These are phyloP conservation scores for Altica lythri DNA, from an alignment of 2,888 invertebrate species.

Conservation along the genomic window DNA sequence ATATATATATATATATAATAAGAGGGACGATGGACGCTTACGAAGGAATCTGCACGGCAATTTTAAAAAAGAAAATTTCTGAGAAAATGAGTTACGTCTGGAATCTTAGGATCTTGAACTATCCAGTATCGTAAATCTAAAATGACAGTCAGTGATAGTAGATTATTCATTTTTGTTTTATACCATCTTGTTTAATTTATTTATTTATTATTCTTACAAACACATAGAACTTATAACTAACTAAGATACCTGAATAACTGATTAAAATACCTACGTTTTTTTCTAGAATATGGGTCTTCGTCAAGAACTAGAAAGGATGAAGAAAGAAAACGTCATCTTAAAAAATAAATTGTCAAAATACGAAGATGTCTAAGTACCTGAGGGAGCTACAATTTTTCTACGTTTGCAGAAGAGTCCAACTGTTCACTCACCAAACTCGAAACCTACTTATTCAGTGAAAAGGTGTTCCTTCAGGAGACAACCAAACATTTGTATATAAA, in stretches of 20 bases:
- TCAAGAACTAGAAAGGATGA: constrained; percentile 87
- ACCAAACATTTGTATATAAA: constrained; percentile 59
- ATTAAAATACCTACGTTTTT: neutral
- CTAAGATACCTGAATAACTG: neutral
- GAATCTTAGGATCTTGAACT: too few species aligned
- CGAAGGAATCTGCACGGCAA: too few species aligned
- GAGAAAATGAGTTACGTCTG: too few species aligned
- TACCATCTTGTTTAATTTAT: too few species aligned
- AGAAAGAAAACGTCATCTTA: constrained; percentile 88
- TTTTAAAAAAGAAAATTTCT: too few species aligned
- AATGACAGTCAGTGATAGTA: too few species aligned
- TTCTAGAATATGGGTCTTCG: constrained; percentile 85
- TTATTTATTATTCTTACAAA: too few species aligned
- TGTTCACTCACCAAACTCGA: constrained; percentile 29
- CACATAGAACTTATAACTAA: neutral
- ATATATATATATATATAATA: too few species aligned
- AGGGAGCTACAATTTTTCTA: constrained; percentile 41
- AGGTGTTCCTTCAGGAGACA: constrained; percentile 53
- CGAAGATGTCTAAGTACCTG: constrained; percentile 72
- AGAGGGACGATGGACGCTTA: too few species aligned
- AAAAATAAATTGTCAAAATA: constrained; percentile 88
- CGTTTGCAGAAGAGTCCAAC: constrained; percentile 27
- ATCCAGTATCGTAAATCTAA: too few species aligned
- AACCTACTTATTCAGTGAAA: constrained; percentile 34
- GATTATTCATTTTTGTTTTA: too few species aligned